These are phyloP conservation scores for Hecatera dysodea DNA, from an alignment of 2,888 invertebrate genomes.

Conservation along the genomic window DNA sequence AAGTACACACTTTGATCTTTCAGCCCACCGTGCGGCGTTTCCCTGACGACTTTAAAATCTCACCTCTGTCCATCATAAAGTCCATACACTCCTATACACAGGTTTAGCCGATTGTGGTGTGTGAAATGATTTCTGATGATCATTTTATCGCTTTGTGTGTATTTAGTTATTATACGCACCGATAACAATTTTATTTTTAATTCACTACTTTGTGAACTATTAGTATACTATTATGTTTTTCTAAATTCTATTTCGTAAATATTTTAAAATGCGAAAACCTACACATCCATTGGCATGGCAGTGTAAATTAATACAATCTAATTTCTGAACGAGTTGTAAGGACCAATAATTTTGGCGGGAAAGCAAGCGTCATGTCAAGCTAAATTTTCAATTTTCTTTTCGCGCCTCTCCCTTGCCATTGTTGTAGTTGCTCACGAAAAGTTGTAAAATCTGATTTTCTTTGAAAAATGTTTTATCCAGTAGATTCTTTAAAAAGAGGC, in stretches of 20 bases:
- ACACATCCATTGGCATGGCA: no score
- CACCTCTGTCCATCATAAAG: no score
- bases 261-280: no score
- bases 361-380: conserved; percentile 25
- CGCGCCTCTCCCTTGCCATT: conserved; percentile 1
- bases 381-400: conserved; percentile 3
- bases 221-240: background rate
- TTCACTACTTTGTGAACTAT: background rate
- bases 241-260: no score
- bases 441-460: background rate
- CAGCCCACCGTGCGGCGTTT: no score
- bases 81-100: no score
- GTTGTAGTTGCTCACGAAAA: background rate
- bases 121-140: no score
- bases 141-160: background rate
- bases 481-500: conserved; percentile 81
- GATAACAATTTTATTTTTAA: background rate
- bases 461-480: conserved; percentile 84
- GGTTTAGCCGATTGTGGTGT: no score
- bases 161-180: background rate
- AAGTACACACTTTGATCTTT: no score
- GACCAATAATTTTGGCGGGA: conserved; percentile 39
- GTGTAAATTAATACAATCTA: background rate
- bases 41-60: no score
- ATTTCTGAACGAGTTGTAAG: conserved; percentile 34